Base-by-base conservation (phyloP, 2,888 invertebrate genomes). In the Lochmaea capreae region DNA sequence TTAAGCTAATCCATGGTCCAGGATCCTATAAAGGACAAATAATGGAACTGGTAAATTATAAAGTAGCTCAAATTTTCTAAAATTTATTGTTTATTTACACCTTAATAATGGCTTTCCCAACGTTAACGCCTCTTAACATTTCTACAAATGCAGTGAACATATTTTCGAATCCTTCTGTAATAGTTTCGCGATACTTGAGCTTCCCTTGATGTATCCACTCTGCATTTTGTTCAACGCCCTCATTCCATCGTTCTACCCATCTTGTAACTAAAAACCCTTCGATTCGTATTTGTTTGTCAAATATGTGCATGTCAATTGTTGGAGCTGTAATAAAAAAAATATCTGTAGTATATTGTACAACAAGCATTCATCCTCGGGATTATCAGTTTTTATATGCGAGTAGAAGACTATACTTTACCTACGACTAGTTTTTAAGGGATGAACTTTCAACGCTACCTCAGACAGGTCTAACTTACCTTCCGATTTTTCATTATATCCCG, bases 191-290 rank as follows among this genome's bases (percentile, higher is more conserved):
- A 82, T 92, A 92, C 81, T 91, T 90, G 14, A 95, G 81, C 86
- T 93, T 94, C 54, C 93, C 94, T 87, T 92, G 90, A 63, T 87
- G 86, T 72, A 94, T 86, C 92, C 91, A 92, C 72, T 89, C 85
- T n/a, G 90, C 81, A 85, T 93, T 92, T 78, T 91, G 90, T 42
- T 88, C 83, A 42, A 92, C 88, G 2, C 92, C 93, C 85, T 93
- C 92, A 26, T 87, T 83, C 90, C 90, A 92, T 70, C 91, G 88
- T 76, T 90, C 85, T 1, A 75, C 67, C 80, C 80, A 83, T 74
- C 80, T 76, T n/a, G 67, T 63, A 0, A 83, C 81, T 5, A 78
- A n/a, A 65, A 83, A 83, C 49, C 83, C 83, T 76, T 84, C 82
- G 67, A 84, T 79, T 76, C 77, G 79, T 59, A 84, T 65, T 69